Conservation (phyloP, 2,113 vertebrate species). For the Lipophrys pholis region DNA sequence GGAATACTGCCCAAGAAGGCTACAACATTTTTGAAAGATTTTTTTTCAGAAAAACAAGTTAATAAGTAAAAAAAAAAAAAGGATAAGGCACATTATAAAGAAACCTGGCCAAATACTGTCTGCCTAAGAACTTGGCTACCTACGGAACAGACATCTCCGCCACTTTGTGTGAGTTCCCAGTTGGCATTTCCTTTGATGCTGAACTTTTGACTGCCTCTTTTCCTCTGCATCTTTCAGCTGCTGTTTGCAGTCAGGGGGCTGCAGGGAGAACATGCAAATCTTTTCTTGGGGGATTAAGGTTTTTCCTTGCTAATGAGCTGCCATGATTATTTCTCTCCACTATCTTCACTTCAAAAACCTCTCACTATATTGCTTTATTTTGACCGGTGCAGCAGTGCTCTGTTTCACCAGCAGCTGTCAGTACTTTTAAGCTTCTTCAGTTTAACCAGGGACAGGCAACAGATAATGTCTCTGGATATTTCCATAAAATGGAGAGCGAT, state of each 20-base stretch:
- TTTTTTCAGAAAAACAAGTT: too few relatives aligned
- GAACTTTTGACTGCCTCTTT: slow-evolving; percentile 69
- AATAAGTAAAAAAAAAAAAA: too few relatives aligned
- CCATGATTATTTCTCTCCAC: slow-evolving; percentile 45
- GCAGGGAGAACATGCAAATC: slow-evolving; percentile 64
- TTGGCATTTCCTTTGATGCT: slow-evolving; percentile 56
- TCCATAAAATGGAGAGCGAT: slow-evolving; percentile 19
- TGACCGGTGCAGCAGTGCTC: slow-evolving; percentile 30
- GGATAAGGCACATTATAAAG: neutral
- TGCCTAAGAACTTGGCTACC: neutral
- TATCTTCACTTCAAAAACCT: slow-evolving; percentile 11
- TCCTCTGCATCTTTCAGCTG: slow-evolving; percentile 40
- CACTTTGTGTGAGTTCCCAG: slow-evolving; percentile 25
- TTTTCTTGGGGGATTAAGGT: slow-evolving; percentile 53
- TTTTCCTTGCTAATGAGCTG: slow-evolving; percentile 62
- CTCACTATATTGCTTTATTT: slow-evolving; percentile 13
- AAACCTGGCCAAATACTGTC: neutral
- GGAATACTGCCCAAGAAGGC: neutral
- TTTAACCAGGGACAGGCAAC: slow-evolving; percentile 5
- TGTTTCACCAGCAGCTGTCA: slow-evolving; percentile 59
- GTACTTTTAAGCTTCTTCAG: slow-evolving; percentile 23
- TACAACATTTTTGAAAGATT: neutral
- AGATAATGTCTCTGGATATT: slow-evolving; percentile 10
- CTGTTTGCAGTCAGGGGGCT: slow-evolving; percentile 49
- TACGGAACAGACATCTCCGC: slow-evolving; percentile 12